Percentiles rank a stretch among this genome's conserved stretches.
Conservation (phyloP, 1,140 invertebrate genomes). For the Drosophila kepulauana region DNA sequence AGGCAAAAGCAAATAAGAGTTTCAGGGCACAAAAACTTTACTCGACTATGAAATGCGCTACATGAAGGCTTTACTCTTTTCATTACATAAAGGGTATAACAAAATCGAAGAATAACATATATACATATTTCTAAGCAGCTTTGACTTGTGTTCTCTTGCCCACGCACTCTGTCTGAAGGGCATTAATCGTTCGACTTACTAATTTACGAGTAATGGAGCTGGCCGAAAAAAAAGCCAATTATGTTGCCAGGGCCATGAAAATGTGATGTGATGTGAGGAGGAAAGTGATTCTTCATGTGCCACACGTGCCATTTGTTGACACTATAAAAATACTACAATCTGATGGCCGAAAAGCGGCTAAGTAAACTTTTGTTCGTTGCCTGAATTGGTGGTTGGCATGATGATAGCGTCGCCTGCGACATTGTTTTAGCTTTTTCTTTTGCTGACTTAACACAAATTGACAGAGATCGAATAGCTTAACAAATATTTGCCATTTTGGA, state of each 20-base stretch:
- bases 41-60: conserved; percentile 9
- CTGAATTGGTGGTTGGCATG: conserved; percentile 2
- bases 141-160: background rate
- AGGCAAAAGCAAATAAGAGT: conserved; percentile 46
- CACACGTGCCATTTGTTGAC: conserved; percentile 21
- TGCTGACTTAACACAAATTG: conserved; percentile 14
- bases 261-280: too few species aligned
- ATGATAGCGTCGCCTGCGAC: background rate
- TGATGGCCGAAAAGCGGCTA: conserved; percentile 5
- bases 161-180: background rate
- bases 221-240: conserved; percentile 1
- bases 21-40: conserved; percentile 33
- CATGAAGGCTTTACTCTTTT: background rate
- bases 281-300: conserved; percentile 9
- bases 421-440: conserved; percentile 6
- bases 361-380: conserved; percentile 13
- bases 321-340: conserved; percentile 17
- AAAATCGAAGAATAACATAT: background rate
- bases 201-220: conserved; percentile 51
- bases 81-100: background rate
- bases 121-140: background rate
- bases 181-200: conserved; percentile 52
- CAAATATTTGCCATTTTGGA: conserved; percentile 11
- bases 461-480: conserved; percentile 28
- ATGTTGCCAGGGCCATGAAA: conserved; percentile 22